Evolutionary conservation across 2,113 vertebrate species (phyloP).

Genomic region (Genyomyrus donnyi): DNA sequence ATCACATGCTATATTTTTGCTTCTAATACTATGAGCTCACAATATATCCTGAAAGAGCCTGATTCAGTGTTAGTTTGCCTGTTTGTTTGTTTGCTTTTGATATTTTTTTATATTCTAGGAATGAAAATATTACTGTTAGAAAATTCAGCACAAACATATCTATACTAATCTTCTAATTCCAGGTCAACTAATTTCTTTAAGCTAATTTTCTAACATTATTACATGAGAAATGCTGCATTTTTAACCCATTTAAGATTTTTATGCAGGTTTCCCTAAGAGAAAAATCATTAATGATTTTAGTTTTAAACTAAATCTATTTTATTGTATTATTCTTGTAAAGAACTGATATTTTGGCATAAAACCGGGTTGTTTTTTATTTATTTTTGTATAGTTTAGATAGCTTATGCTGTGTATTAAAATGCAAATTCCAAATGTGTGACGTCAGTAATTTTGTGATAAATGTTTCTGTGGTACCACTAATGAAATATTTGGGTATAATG

Average conservation of each 20-base stretch:
- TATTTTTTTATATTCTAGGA: background rate
- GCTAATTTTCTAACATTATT: constrained; percentile 2
- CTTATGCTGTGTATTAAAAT: background rate
- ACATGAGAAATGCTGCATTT: background rate
- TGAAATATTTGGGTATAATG: background rate
- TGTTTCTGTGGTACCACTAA: background rate
- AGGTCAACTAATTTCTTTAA: constrained; percentile 10
- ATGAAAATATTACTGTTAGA: background rate
- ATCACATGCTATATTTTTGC: background rate
- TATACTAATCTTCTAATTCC: constrained; percentile 12
- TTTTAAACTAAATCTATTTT: background rate
- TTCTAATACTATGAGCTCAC: background rate
- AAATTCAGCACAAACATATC: background rate
- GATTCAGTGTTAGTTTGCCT: too few species aligned
- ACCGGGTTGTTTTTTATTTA: background rate
- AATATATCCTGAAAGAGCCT: background rate
- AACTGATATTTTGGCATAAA: background rate
- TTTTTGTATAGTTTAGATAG: background rate
- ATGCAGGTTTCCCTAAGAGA: background rate
- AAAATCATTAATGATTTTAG: background rate
- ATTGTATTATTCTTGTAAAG: background rate
- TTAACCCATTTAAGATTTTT: background rate
- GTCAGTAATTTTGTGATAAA: background rate
- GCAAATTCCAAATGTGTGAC: background rate
- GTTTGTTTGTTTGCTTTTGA: background rate